phyloP scores from a whole-genome alignment of 2,888 invertebrate species.

The Acanthacorydalis orientalis region DNA sequence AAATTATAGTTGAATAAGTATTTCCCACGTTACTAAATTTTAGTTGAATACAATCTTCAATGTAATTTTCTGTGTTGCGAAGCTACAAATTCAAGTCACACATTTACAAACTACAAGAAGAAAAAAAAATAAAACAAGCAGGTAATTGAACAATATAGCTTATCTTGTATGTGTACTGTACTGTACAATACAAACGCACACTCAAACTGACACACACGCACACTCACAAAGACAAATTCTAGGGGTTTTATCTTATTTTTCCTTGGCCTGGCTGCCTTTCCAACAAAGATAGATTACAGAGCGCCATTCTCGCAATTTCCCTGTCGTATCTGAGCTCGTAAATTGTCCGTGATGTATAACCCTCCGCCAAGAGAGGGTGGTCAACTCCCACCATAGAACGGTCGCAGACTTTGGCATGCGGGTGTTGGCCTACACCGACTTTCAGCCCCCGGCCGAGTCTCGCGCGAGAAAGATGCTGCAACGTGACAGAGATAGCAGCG shows the following conservation, averaged over 20 bases:
- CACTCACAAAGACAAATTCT: constrained; percentile 23
- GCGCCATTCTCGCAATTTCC: constrained; percentile 87
- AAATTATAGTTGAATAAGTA: too few species aligned
- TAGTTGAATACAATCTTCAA: too few species aligned
- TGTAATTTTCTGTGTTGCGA: too few species aligned
- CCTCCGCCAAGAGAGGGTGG: constrained; percentile 12
- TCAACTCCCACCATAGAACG: constrained; percentile 7
- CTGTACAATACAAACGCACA: constrained; percentile 18
- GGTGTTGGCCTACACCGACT: neutral
- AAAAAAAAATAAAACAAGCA: constrained; percentile 12
- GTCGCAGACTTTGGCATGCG: neutral
- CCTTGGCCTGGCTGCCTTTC: constrained; percentile 30
- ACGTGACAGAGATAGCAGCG: too few species aligned
- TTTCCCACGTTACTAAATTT: too few species aligned
- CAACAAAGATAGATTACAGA: constrained; percentile 73
- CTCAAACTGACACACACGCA: neutral
- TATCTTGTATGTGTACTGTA: constrained; percentile 15
- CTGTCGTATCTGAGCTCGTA: constrained; percentile 82
- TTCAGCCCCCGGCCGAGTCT: neutral
- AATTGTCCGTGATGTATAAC: constrained; percentile 71
- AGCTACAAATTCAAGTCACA: too few species aligned
- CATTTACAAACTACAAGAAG: too few species aligned
- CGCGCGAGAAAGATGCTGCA: neutral
- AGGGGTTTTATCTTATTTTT: constrained; percentile 30
- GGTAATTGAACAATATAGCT: constrained; percentile 22